These are phyloP conservation scores for Rynchops niger DNA, from an alignment of 2,113 vertebrate species.

Conservation along the genomic window DNA sequence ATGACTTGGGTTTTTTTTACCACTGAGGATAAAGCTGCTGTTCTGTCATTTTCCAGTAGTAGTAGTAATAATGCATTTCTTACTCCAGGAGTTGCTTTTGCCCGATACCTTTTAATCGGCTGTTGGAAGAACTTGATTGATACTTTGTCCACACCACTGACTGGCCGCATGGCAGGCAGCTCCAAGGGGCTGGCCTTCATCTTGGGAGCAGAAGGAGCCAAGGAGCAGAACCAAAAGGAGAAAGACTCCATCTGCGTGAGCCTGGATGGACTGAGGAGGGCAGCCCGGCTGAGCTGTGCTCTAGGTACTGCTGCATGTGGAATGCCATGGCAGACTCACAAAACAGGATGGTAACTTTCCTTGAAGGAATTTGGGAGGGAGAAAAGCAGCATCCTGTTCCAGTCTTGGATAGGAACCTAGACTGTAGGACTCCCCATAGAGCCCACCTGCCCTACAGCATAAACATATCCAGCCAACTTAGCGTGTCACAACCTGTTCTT, in stretches of 20 bases:
- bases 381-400: not conserved
- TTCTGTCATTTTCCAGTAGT: not conserved
- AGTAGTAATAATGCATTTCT: not conserved
- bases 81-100: conserved; percentile 85
- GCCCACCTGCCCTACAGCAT: not conserved
- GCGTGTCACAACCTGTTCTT: not conserved
- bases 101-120: conserved; percentile 91
- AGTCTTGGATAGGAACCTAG: not conserved
- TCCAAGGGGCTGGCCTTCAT: conserved; percentile 92
- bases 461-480: not conserved
- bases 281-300: conserved; percentile 91
- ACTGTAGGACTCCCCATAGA: not conserved
- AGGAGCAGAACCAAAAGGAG: conserved; percentile 93
- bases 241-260: conserved; percentile 94
- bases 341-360: not conserved
- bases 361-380: not conserved
- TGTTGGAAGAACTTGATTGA: conserved; percentile 99
- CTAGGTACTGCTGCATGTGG: conserved; percentile 77
- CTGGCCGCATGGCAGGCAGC: conserved; percentile 92
- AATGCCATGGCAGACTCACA: not conserved
- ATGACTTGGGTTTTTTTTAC: not conserved
- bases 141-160: conserved; percentile 90
- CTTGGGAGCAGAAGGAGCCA: conserved; percentile 89
- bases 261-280: conserved; percentile 91
- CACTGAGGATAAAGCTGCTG: not conserved